phyloP scores from a whole-genome alignment of 2,888 invertebrate genomes.

The Polydrusus tereticollis region DNA sequence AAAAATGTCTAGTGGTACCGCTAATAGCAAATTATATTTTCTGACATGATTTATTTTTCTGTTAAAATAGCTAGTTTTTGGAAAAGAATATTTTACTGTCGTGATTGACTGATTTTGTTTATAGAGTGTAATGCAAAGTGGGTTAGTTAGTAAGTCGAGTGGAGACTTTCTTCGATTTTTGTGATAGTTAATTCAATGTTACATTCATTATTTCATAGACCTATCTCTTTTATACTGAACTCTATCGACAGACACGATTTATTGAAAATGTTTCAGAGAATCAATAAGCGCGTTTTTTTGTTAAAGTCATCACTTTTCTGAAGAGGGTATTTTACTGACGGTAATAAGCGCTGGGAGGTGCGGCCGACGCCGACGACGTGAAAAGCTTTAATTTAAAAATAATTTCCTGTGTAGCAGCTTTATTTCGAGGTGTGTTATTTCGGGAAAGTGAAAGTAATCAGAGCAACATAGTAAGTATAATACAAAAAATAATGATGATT shows the following conservation, averaged over 20 bases:
- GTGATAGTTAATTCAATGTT: too few relatives aligned
- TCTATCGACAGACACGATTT: background rate
- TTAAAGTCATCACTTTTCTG: background rate
- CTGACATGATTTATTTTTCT: too few relatives aligned
- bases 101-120: too few relatives aligned
- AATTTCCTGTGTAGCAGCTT: conserved; percentile 1
- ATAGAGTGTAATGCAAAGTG: too few relatives aligned
- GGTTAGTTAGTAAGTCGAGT: too few relatives aligned
- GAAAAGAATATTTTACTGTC: too few relatives aligned
- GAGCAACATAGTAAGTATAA: background rate
- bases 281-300: background rate
- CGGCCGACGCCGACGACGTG: background rate
- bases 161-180: too few relatives aligned
- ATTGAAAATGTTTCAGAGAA: background rate
- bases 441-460: conserved; percentile 11
- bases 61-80: too few relatives aligned
- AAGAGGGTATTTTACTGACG: conserved; percentile 5
- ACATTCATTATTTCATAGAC: background rate
- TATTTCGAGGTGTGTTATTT: conserved; percentile 12
- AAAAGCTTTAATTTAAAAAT: conserved; percentile 19
- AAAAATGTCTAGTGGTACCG: too few relatives aligned
- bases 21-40: too few relatives aligned
- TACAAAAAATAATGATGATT: background rate
- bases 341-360: background rate
- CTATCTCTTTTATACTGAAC: background rate